A percentile compares a stretch with the other conserved stretches of the same genome.
Evolutionary conservation across 2,888 invertebrate genomes (phyloP).

Genomic region (Abscondita cerata): DNA sequence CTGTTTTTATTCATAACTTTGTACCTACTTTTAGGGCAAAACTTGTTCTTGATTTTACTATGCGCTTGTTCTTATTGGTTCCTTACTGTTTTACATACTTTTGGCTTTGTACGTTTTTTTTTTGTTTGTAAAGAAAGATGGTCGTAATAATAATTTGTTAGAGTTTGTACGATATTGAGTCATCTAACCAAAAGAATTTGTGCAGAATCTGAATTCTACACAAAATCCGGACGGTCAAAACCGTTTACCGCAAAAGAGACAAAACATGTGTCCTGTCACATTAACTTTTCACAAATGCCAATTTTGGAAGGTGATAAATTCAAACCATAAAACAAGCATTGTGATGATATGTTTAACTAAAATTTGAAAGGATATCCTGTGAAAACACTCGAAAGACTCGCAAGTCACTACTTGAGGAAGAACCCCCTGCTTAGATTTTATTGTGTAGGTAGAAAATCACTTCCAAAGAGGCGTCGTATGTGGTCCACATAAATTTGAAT

Average conservation of each 20-base stretch:
- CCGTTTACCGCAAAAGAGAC: not conserved
- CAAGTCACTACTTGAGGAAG: conserved; percentile 50
- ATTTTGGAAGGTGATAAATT: not conserved
- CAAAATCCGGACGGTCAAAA: no score
- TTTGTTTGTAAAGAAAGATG: no score
- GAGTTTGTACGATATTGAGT: no score
- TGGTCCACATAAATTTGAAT: conserved; percentile 51
- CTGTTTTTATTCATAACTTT: no score
- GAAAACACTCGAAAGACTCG: conserved; percentile 47
- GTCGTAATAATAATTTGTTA: no score
- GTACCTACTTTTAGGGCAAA: no score
- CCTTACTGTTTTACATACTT: no score
- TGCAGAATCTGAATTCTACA: no score
- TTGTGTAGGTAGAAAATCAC: conserved; percentile 48
- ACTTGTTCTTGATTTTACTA: no score
- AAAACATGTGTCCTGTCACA: conserved; percentile 8
- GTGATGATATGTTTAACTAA: conserved; percentile 24
- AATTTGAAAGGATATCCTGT: conserved; percentile 41
- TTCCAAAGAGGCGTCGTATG: conserved; percentile 44
- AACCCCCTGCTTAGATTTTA: conserved; percentile 49
- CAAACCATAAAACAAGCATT: not conserved
- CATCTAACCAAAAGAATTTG: no score
- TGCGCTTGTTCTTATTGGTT: no score
- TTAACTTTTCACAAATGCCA: conserved; percentile 3
- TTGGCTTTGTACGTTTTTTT: no score